Conservation (phyloP, 2,113 vertebrate genomes). For the Tychaedon coryphoeus region DNA sequence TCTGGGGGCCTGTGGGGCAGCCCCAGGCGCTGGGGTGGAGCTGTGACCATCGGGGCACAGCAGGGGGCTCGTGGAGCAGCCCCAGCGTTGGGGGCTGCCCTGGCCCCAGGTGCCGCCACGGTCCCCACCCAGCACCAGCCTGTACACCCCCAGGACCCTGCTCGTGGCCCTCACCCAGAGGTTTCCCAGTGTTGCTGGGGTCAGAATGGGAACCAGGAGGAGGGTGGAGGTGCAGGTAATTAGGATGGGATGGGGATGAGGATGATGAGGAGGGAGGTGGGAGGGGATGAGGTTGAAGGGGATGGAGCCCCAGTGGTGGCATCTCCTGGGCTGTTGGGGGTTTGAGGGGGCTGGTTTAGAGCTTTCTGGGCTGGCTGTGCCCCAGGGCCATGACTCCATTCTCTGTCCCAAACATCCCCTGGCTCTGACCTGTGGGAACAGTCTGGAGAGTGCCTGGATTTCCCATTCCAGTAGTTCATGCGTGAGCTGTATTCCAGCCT, state of each 20-base stretch:
- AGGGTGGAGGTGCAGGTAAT: too few relatives aligned
- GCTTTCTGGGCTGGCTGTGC: too few relatives aligned
- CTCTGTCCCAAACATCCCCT: neutral
- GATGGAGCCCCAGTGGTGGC: neutral
- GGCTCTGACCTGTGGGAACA: neutral
- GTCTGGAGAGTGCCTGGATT: neutral
- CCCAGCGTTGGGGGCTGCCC: too few relatives aligned
- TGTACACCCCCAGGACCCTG: neutral
- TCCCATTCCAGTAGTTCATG: fast-evolving
- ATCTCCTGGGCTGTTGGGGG: neutral
- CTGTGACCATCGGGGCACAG: neutral
- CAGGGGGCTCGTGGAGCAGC: fast-evolving
- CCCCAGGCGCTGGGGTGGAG: neutral
- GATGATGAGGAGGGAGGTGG: neutral
- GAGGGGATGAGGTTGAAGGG: neutral
- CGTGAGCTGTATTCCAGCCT: neutral
- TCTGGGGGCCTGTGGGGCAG: neutral
- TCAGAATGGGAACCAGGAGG: neutral
- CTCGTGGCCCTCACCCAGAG: neutral
- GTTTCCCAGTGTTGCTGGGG: neutral
- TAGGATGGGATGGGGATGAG: neutral
- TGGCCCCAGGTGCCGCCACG: fast-evolving
- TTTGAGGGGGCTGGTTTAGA: fast-evolving
- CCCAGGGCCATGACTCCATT: too few relatives aligned
- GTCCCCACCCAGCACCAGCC: fast-evolving